A percentile compares a stretch with the other conserved stretches of the same genome.
Conservation (phyloP, 2,888 invertebrate genomes). For the Osmoderma eremita region DNA sequence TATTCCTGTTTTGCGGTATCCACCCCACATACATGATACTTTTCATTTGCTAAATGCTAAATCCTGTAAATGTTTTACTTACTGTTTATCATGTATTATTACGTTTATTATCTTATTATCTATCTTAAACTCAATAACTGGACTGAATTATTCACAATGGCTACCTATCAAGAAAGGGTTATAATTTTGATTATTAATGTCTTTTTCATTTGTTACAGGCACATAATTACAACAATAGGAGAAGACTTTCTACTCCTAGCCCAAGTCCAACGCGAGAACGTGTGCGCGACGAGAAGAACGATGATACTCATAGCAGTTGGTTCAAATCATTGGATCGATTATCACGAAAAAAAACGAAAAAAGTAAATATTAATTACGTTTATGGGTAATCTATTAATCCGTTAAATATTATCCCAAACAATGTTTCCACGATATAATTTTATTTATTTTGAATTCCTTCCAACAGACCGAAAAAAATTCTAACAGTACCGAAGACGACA, state of each 20-base stretch:
- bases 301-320: constrained; percentile 70
- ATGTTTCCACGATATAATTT: too few species aligned
- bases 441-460: background rate
- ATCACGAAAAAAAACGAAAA: constrained; percentile 72
- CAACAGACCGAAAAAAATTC: constrained; percentile 61
- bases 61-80: too few species aligned
- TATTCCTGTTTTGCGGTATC: too few species aligned
- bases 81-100: too few species aligned
- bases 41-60: too few species aligned
- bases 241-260: constrained; percentile 79
- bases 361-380: constrained; percentile 62
- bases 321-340: constrained; percentile 82
- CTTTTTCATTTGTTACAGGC: constrained; percentile 56
- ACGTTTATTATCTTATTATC: too few species aligned
- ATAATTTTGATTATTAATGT: background rate
- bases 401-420: too few species aligned
- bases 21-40: too few species aligned
- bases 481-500: constrained; percentile 70
- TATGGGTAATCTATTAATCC: too few species aligned
- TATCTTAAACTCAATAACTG: too few species aligned
- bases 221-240: constrained; percentile 75
- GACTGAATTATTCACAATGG: too few species aligned
- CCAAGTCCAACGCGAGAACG: constrained; percentile 68
- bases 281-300: constrained; percentile 58
- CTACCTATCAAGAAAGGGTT: too few species aligned